These are phyloP conservation scores for Pemphigus obesinymphae DNA, from an alignment of 1,140 invertebrate genomes.

Conservation along the genomic window DNA sequence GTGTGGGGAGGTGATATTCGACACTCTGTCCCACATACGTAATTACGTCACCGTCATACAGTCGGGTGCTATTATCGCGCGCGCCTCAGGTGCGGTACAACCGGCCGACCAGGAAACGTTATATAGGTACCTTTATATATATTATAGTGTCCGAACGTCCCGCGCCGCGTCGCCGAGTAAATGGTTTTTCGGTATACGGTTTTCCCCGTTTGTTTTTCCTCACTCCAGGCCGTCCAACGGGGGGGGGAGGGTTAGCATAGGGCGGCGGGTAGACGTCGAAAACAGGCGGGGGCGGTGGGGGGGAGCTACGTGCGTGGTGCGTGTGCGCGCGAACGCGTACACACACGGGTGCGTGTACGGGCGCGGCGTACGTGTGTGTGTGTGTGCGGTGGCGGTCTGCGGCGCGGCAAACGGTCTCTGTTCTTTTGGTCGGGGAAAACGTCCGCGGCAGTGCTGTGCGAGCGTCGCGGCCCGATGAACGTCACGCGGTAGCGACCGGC, in stretches of 20 bases:
- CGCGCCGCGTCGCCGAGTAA: background rate
- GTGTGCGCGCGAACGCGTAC: background rate
- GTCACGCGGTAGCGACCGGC: background rate
- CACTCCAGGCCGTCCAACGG: background rate
- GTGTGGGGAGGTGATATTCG: too few species aligned
- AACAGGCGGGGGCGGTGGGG: background rate
- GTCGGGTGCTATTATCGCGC: too few species aligned
- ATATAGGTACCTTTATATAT: too few species aligned
- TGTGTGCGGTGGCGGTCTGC: background rate
- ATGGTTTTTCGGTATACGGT: background rate
- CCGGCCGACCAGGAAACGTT: too few species aligned
- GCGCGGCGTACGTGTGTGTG: background rate
- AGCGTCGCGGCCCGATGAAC: constrained; percentile 17
- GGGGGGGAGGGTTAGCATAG: background rate
- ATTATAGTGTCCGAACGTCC: constrained; percentile 12
- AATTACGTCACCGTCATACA: too few species aligned
- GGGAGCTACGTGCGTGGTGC: background rate
- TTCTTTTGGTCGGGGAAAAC: background rate
- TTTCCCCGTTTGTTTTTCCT: background rate
- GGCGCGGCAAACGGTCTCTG: background rate
- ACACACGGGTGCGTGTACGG: background rate
- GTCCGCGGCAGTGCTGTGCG: constrained; percentile 25
- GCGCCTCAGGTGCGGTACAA: too few species aligned
- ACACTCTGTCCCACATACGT: too few species aligned
- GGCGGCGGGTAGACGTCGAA: background rate